Percentiles rank a stretch among this genome's conserved stretches.
These are phyloP conservation scores for Chloroclysta siterata DNA, from an alignment of 2,888 invertebrate species.

Conservation along the genomic window DNA sequence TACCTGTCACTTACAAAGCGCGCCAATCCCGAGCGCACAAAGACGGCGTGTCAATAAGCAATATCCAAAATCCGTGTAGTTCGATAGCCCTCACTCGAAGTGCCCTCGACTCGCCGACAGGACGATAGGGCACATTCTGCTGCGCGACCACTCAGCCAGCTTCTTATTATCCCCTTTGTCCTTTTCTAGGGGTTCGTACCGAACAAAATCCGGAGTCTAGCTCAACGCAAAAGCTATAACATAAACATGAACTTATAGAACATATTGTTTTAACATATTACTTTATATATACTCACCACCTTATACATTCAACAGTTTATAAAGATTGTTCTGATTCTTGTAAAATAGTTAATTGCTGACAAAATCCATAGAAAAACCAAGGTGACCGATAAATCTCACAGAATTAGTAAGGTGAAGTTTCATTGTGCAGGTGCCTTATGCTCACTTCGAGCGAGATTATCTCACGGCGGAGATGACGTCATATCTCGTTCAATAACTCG, in stretches of 20 bases:
- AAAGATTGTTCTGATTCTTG: too few species aligned
- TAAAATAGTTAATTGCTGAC: too few species aligned
- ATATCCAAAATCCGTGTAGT: slow-evolving; percentile 43
- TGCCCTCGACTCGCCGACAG: slow-evolving; percentile 51
- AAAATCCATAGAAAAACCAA: too few species aligned
- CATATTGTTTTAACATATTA: too few species aligned
- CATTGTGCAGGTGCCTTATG: too few species aligned
- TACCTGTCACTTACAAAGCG: slow-evolving; percentile 30
- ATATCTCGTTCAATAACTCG: too few species aligned
- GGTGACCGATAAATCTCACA: too few species aligned
- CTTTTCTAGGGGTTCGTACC: slow-evolving; percentile 44
- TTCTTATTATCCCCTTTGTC: slow-evolving; percentile 71
- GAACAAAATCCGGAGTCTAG: slow-evolving; percentile 2
- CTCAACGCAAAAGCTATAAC: not conserved
- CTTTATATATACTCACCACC: too few species aligned
- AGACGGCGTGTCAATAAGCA: slow-evolving; percentile 45
- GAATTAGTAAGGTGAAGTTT: too few species aligned
- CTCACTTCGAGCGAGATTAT: too few species aligned
- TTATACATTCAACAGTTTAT: too few species aligned
- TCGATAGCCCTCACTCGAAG: slow-evolving; percentile 39
- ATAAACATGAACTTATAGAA: not conserved
- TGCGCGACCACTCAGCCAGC: slow-evolving; percentile 54
- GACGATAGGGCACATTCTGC: slow-evolving; percentile 71
- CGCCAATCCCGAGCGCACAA: slow-evolving; percentile 23
- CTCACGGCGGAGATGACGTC: too few species aligned